Conservation (phyloP, 2,888 invertebrate genomes). For the Drosophila mettleri region DNA sequence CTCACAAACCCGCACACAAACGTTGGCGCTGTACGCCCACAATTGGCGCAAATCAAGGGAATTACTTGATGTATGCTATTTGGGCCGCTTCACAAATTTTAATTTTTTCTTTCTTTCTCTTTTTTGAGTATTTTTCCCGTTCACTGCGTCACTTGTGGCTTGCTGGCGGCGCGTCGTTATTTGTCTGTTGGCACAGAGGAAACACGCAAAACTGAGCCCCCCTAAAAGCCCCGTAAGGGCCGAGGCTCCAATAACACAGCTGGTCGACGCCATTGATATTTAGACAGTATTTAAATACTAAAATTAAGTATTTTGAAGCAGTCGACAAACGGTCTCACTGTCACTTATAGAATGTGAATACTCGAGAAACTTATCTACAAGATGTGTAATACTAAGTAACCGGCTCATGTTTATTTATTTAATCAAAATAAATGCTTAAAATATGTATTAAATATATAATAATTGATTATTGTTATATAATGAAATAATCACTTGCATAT, state of each 20-base stretch:
- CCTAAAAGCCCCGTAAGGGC: slow-evolving; percentile 44
- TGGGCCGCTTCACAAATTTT: slow-evolving; percentile 33
- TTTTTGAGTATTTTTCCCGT: slow-evolving; percentile 43
- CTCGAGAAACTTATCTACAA: no score
- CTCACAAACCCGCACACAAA: slow-evolving; percentile 4
- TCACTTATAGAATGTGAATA: not conserved
- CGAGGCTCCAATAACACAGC: slow-evolving; percentile 43
- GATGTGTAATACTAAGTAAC: not conserved
- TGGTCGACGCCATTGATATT: slow-evolving; percentile 18
- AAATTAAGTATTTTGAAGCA: not conserved
- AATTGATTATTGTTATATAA: no score
- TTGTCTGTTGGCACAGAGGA: slow-evolving; percentile 54
- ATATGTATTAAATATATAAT: no score
- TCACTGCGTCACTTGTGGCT: slow-evolving; percentile 45
- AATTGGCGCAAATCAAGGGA: slow-evolving; percentile 45
- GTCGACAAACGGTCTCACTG: slow-evolving; percentile 8
- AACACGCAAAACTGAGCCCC: slow-evolving; percentile 50
- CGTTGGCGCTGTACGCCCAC: slow-evolving; percentile 53
- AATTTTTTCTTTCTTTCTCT: slow-evolving; percentile 44
- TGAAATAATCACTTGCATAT: no score
- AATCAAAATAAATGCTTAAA: no score
- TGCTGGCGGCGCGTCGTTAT: slow-evolving; percentile 30
- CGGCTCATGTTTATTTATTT: no score
- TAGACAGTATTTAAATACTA: slow-evolving; percentile 15
- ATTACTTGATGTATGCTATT: slow-evolving; percentile 32